These are phyloP conservation scores for Hafferia zeledoni DNA, from an alignment of 2,797 vertebrate species.

Conservation along the genomic window DNA sequence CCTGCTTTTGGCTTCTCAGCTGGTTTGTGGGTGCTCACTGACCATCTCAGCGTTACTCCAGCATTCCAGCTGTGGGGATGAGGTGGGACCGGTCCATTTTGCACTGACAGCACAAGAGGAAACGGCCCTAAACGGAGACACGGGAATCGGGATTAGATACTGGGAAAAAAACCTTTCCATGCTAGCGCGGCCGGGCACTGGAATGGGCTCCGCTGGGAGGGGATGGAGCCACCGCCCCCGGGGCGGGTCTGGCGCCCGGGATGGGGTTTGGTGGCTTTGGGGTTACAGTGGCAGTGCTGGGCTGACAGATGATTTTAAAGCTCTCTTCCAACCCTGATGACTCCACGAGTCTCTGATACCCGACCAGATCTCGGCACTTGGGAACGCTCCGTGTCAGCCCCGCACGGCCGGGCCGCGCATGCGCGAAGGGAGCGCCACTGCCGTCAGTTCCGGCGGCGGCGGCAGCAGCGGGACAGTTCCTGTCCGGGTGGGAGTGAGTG, in stretches of 20 bases:
- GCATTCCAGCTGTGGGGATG: no score
- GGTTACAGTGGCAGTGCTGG: not conserved
- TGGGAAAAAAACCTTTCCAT: no score
- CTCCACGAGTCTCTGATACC: not conserved
- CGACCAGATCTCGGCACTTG: no score
- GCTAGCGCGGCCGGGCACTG: accelerated
- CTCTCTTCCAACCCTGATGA: not conserved
- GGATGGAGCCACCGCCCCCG: not conserved
- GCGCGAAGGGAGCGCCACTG: not conserved
- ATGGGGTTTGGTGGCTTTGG: not conserved
- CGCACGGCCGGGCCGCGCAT: not conserved
- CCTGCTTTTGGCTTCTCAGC: no score
- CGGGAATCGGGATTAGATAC: not conserved
- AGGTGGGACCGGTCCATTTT: accelerated
- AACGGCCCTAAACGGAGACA: not conserved
- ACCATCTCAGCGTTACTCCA: no score
- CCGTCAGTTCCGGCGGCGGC: constrained; percentile 46
- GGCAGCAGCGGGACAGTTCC: not conserved
- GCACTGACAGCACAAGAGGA: not conserved
- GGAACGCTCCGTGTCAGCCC: not conserved
- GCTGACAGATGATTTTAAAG: not conserved
- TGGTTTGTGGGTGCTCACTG: no score
- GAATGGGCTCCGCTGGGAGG: accelerated
- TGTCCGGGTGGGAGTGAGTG: not conserved
- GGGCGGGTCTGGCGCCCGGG: no score